Base-by-base conservation (phyloP, 2,888 invertebrate species). In the Caenorhabditis panamensis region DNA sequence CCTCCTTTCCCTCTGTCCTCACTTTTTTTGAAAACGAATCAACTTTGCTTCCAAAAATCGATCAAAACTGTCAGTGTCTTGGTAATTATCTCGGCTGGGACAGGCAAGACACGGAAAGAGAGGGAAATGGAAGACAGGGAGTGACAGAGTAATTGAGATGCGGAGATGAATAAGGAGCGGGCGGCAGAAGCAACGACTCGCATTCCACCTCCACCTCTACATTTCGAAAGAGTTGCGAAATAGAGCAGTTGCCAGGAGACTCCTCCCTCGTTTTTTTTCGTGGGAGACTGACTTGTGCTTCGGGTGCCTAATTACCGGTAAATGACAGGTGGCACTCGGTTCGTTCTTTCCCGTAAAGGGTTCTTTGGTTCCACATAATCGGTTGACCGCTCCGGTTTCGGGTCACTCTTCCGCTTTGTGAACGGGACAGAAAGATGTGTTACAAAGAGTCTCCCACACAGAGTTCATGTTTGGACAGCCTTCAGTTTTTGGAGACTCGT, bases 281-380 rank as follows among this genome's bases (percentile, higher is more conserved):
- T 41, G 41, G 13, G 41, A 31, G 20, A 22, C 11, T 20, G n/a
- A n/a, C n/a, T n/a, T n/a, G 49, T n/a, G 8, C 49, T 20, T 49
- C 41, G 24, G 20, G 18, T 69, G 37, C 53, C 37, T 59, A 69
- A 61, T 61, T 69, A 61, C 22, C 44, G 4, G 13, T 53, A 49
- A 69, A 54, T 62, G 59, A 31, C 71, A 71, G 71, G 71, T 71
- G 71, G 71, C 54, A 44, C 11, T 61, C 54, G 58, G 26, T 26
- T 41, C 24, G 31, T 41, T 41, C 11, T 13, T 13, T 6, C 41
- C 13, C 41, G 11, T 6, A 20, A 18, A 36, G 11, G 31, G 31
- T 31, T 31, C 31, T 6, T 9, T 31, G 31, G 31, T 31, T 31
- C 67, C 22, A n/a, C 51, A 69, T 59, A 59, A 31, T 61, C 41